These are phyloP conservation scores for Nyctibius bracteatus DNA, from an alignment of 2,113 vertebrate species.

Conservation along the genomic window DNA sequence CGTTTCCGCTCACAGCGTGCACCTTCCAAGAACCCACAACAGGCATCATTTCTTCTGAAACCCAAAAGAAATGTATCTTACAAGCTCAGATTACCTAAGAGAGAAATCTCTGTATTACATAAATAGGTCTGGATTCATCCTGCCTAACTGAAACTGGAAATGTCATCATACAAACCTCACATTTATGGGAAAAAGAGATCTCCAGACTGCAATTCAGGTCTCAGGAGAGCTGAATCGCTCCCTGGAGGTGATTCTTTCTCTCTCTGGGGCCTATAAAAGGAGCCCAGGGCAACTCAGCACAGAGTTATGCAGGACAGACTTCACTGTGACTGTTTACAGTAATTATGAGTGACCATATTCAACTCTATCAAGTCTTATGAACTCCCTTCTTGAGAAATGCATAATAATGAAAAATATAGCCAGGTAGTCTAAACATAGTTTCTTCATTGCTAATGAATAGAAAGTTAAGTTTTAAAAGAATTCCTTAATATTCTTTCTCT, in stretches of 20 bases:
- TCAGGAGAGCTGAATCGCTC: not conserved
- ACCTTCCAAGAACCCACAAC: not conserved
- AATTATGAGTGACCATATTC: not conserved
- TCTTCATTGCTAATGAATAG: not conserved
- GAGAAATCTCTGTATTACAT: not conserved
- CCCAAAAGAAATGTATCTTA: not conserved
- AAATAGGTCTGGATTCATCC: not conserved
- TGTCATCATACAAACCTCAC: not conserved
- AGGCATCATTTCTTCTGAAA: not conserved
- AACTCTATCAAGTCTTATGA: not conserved
- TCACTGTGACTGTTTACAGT: not conserved
- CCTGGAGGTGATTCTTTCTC: not conserved
- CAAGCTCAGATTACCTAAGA: not conserved
- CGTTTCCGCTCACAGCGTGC: not conserved
- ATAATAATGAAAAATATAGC: not conserved
- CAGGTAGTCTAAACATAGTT: not conserved
- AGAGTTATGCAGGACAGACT: not conserved
- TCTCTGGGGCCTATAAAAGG: not conserved
- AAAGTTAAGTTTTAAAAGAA: not conserved
- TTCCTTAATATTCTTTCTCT: not conserved
- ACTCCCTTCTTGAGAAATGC: not conserved
- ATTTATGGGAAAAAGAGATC: not conserved
- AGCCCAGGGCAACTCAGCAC: not conserved
- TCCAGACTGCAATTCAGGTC: not conserved
- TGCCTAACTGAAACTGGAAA: not conserved